Evolutionary conservation across 2,113 vertebrate genomes (phyloP).

Genomic region (Bubo scandiacus): DNA sequence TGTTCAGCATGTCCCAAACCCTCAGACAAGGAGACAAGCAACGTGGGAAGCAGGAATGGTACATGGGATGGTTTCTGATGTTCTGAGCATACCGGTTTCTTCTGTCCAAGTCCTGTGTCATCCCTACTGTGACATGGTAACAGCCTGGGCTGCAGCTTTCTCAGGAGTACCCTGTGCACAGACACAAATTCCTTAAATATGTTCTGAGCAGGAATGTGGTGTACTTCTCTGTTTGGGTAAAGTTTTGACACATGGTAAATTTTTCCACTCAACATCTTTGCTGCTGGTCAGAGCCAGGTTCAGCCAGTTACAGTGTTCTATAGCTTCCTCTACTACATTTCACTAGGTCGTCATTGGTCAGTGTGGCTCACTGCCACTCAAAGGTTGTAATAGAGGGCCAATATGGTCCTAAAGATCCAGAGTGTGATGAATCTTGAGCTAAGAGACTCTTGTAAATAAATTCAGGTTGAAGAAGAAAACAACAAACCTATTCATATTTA

Average conservation of each 20-base stretch:
- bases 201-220: background rate
- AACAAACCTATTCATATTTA: rapidly evolving
- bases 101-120: background rate
- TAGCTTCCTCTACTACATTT: background rate
- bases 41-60: rapidly evolving
- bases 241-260: background rate
- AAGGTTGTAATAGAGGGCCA: background rate
- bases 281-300: background rate
- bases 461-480: background rate
- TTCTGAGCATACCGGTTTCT: background rate
- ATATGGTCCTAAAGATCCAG: background rate
- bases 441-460: background rate
- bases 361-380: background rate
- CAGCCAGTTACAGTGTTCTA: background rate
- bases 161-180: background rate
- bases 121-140: background rate
- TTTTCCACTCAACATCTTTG: background rate
- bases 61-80: background rate
- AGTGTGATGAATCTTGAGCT: background rate
- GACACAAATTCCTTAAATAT: background rate
- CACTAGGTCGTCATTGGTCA: background rate
- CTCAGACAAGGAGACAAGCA: background rate
- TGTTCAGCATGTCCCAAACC: rapidly evolving
- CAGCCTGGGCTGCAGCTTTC: background rate
- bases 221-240: background rate